Conservation (phyloP, 2,888 invertebrate genomes). For the Callinectes sapidus region DNA sequence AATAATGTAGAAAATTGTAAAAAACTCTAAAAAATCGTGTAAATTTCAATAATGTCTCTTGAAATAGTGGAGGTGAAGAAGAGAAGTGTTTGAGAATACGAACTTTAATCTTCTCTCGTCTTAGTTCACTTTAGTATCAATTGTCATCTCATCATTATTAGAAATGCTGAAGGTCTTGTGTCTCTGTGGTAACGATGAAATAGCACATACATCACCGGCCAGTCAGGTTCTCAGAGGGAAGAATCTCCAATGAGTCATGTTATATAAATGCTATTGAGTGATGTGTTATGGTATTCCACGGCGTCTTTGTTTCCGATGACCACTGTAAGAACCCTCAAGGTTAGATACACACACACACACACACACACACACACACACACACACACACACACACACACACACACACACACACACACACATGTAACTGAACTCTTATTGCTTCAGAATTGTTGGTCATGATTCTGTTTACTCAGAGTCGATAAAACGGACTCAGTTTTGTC, state of each 20-base stretch:
- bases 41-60: too few relatives aligned
- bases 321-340: neutral
- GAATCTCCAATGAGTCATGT: neutral
- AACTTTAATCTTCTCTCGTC: too few relatives aligned
- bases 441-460: too few relatives aligned
- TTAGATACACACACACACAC: neutral
- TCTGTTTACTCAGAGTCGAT: too few relatives aligned
- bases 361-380: conserved; percentile 49
- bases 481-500: too few relatives aligned
- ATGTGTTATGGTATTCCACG: neutral
- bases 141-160: neutral
- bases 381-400: conserved; percentile 39
- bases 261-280: neutral
- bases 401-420: conserved; percentile 34
- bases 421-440: too few relatives aligned
- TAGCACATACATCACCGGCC: neutral
- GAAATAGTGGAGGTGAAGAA: too few relatives aligned
- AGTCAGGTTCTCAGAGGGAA: neutral
- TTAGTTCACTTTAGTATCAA: neutral
- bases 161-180: neutral
- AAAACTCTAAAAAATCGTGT: too few relatives aligned
- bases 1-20: too few relatives aligned
- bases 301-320: neutral
- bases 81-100: too few relatives aligned
- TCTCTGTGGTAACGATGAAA: neutral